These are phyloP conservation scores for Trichoplusia ni DNA, from an alignment of 1,140 invertebrate genomes.

Conservation along the genomic window DNA sequence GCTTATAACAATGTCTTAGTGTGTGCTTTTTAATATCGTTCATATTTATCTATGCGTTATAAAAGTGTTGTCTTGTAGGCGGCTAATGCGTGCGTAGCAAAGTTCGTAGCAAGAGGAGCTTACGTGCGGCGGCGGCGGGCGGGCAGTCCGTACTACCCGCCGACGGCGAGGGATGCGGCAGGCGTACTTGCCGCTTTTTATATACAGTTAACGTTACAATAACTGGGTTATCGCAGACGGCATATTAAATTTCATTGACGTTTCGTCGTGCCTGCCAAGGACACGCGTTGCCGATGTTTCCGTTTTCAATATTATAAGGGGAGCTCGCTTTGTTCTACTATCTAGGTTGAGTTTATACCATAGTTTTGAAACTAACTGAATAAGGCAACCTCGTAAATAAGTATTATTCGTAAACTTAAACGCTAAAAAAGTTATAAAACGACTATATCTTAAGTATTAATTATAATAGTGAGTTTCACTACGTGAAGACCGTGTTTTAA, in stretches of 20 bases:
- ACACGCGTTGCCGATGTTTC: slow-evolving; percentile 56
- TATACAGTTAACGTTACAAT: slow-evolving; percentile 64
- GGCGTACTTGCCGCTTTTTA: slow-evolving; percentile 70
- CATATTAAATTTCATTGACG: slow-evolving; percentile 77
- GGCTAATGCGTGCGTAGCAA: slow-evolving; percentile 56
- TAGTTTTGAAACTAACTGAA: slow-evolving; percentile 24
- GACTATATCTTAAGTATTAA: not conserved
- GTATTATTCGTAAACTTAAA: slow-evolving; percentile 1
- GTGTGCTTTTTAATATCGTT: not conserved
- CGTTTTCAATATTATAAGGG: slow-evolving; percentile 43
- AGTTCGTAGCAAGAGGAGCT: slow-evolving; percentile 57
- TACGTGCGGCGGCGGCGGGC: slow-evolving; percentile 74
- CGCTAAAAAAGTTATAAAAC: not conserved
- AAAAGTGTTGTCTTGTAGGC: slow-evolving; percentile 11
- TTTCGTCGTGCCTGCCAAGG: slow-evolving; percentile 64
- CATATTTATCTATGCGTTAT: not conserved
- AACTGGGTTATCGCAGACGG: slow-evolving; percentile 75
- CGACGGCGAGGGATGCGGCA: slow-evolving; percentile 53
- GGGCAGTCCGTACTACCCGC: slow-evolving; percentile 68
- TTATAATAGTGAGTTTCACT: not conserved
- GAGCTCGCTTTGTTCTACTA: slow-evolving; percentile 32
- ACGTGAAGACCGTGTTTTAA: slow-evolving; percentile 22
- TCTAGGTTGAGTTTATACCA: slow-evolving; percentile 18
- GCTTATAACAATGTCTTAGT: no score
- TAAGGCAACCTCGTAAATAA: not conserved